Evolutionary conservation across 2,888 invertebrate genomes (phyloP).

Genomic region (Rhamnusium bicolor): DNA sequence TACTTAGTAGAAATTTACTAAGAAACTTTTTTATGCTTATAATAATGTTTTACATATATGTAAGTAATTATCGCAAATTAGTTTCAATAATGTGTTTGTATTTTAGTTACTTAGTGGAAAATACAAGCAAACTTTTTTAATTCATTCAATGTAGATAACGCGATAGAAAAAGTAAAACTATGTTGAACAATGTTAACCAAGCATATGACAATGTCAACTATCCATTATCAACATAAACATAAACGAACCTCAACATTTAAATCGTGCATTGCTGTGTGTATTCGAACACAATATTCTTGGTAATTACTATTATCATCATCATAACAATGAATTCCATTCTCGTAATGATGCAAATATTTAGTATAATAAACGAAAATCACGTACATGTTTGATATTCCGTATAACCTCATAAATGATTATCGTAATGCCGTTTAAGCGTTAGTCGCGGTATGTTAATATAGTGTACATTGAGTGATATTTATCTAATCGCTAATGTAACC

Average conservation of each 20-base stretch:
- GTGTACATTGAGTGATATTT: constrained; percentile 55
- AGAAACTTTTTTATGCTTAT: background rate
- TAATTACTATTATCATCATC: constrained; percentile 32
- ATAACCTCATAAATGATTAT: constrained; percentile 50
- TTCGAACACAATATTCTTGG: constrained; percentile 7
- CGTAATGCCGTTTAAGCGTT: constrained; percentile 49
- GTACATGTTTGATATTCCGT: constrained; percentile 51
- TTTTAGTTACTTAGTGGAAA: background rate
- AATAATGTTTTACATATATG: background rate
- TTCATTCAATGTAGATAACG: background rate
- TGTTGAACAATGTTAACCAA: background rate
- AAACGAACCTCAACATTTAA: constrained; percentile 2
- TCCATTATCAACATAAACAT: background rate
- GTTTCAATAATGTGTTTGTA: background rate
- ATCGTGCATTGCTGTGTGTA: background rate
- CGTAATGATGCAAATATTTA: constrained; percentile 43
- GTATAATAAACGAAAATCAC: constrained; percentile 52
- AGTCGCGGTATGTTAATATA: constrained; percentile 48
- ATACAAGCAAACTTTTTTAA: background rate
- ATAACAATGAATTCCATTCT: constrained; percentile 24
- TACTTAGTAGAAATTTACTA: background rate
- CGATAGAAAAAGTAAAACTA: background rate
- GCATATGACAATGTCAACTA: constrained; percentile 10
- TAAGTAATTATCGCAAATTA: background rate
- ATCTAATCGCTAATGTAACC: constrained; percentile 58